Base-by-base conservation (phyloP, 2,797 vertebrate species). In the Siniperca undulata region DNA sequence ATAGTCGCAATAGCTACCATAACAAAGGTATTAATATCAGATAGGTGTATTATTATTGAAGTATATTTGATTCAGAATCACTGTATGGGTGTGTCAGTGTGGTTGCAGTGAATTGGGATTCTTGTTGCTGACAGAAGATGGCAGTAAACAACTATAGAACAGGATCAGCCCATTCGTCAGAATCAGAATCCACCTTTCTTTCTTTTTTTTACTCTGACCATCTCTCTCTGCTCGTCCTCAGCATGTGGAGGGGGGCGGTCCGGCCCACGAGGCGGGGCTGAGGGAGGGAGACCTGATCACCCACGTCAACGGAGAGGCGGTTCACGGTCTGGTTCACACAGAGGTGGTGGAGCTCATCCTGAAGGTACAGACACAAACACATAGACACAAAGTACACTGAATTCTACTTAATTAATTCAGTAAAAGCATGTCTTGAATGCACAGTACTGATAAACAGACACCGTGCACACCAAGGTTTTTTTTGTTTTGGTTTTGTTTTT, bases 331-430 rank as follows among this genome's bases (percentile, higher is more conserved):
- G 88, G 98, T 99, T 53, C 98, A 99, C 93, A 99, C 98, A 0
- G 98, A 99, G 76, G 98, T 99, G 91, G 98, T 99, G 88, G 97
- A 99, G 92, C 96, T 99, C 70, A 96, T 99, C n/a, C 95, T 99
- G 46, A 99, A 99, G 98, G 98, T 99, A 89, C 3, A 3, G 1
- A 19, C 16, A 10, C 30, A 36, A 2, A n/a, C 24, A 30, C 59
- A 38, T 0, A 17, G 3, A 24, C 8, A 9, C 36, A 27, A 30
- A 64, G 10, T 7, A 9, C n/a, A 42, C 14, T 55, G 14, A 22
- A 20, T 53, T 52, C 20, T 48, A 27, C 30, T 36, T 12, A 38
- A 7, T 62, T 14, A 12, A 9, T 50, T 38, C 0, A 52, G 34
- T 27, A 2, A 50, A 61, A 48, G 60, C 42, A 22, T 7, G 22